phyloP scores from a whole-genome alignment of 2,797 vertebrate genomes.

The Synaphobranchus kaupii region DNA sequence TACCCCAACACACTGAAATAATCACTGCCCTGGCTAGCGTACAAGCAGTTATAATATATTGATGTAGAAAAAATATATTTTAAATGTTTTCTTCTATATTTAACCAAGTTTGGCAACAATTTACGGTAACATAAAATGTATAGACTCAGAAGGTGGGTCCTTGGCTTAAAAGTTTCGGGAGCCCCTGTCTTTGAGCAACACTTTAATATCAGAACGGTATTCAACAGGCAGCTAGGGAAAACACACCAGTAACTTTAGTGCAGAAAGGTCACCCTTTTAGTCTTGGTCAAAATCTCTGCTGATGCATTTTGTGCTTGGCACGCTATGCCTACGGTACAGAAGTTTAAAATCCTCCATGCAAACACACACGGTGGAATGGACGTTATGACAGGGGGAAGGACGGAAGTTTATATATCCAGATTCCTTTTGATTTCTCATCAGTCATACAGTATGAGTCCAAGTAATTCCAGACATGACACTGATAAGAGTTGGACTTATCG shows the following conservation, averaged over 20 bases:
- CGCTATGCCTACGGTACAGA: background rate
- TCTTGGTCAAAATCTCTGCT: background rate
- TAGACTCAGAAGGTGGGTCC: background rate
- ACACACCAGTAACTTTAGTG: background rate
- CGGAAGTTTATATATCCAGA: background rate
- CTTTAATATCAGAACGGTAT: background rate
- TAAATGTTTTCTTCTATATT: too few relatives aligned
- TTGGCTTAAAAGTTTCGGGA: background rate
- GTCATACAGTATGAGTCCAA: background rate
- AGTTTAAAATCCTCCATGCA: background rate
- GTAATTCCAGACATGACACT: constrained; percentile 53
- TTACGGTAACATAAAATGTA: too few relatives aligned
- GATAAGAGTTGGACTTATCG: constrained; percentile 71
- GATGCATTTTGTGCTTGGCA: background rate
- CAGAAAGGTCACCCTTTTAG: background rate
- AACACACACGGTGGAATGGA: background rate
- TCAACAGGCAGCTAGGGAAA: background rate
- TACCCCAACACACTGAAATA: too few relatives aligned
- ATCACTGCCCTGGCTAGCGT: too few relatives aligned
- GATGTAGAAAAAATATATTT: too few relatives aligned
- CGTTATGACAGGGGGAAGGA: background rate
- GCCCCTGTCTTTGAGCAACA: background rate
- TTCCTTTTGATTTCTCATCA: background rate
- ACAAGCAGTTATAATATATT: too few relatives aligned
- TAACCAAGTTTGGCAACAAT: too few relatives aligned